A percentile compares a stretch with the other conserved stretches of the same genome.
These are phyloP conservation scores for Caenorhabditis panamensis DNA, from an alignment of 2,888 invertebrate genomes.

Conservation along the genomic window DNA sequence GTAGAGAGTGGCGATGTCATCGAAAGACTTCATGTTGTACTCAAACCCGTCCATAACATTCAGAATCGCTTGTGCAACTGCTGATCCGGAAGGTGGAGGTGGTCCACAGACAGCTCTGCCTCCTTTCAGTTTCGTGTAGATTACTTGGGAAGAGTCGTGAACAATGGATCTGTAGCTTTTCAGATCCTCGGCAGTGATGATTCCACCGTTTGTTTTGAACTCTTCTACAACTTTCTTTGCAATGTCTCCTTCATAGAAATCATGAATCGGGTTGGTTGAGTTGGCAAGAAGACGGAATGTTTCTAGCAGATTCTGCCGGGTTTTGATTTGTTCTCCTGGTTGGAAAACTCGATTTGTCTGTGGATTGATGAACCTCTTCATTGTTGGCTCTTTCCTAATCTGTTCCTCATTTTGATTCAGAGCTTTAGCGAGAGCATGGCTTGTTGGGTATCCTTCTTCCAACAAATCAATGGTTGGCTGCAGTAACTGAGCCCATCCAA, in stretches of 20 bases:
- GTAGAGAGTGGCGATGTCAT: conserved; percentile 84
- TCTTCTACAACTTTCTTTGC: conserved; percentile 72
- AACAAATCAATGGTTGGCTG: conserved; percentile 79
- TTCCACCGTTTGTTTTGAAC: conserved; percentile 74
- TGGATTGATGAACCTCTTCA: conserved; percentile 77
- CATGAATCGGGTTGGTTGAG: conserved; percentile 72
- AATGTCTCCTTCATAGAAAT: conserved; percentile 75
- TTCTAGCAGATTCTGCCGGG: conserved; percentile 62
- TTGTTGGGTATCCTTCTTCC: conserved; percentile 80
- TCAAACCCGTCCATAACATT: conserved; percentile 86
- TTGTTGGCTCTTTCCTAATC: conserved; percentile 73
- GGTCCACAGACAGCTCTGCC: conserved; percentile 87
- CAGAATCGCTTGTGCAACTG: conserved; percentile 88
- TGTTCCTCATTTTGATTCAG: conserved; percentile 65
- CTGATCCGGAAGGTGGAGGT: conserved; percentile 91
- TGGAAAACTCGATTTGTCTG: conserved; percentile 74
- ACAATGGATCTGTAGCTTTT: conserved; percentile 74
- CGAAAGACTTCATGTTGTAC: conserved; percentile 71
- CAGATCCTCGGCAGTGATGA: conserved; percentile 77
- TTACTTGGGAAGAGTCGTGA: conserved; percentile 70
- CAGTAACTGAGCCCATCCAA: conserved; percentile 73
- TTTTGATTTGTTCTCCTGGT: conserved; percentile 79
- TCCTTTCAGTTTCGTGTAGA: conserved; percentile 68
- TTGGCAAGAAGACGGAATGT: conserved; percentile 73
- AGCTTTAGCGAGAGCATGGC: conserved; percentile 77